Base-by-base conservation (phyloP, 37 sponge, comb jelly and placozoan genomes). In the Ephydatia muelleri region DNA sequence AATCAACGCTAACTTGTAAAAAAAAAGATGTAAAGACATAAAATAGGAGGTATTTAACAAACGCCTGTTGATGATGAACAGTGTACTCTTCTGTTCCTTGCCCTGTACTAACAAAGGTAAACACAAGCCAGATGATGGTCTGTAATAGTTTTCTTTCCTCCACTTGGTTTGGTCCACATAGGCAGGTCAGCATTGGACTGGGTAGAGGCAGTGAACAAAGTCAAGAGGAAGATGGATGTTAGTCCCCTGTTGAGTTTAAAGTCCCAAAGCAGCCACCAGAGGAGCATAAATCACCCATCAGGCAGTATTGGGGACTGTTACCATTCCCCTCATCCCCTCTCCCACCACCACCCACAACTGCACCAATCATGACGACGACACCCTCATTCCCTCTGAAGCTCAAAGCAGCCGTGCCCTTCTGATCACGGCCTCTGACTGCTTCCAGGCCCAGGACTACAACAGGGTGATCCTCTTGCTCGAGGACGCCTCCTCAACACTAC, bases 381-480 rank as follows among this genome's bases (percentile, higher is more conserved):
- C 80, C 67, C 65, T 70, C 39, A 12, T 67, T 38, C 75, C 31
- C 26, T 0, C 30, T 49, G 33, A 4, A n/a, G 12, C 26, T 9
- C 31, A 14, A 14, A 36, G n/a, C 28, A 25, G 28, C 27, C 35
- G 30, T 2, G 70, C 33, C 57, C 80, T 74, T n/a, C 31, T 90
- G 64, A 68, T 0, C 21, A 39, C 36, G 0, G 86, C 90, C 0
- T 48, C 78, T 2, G 67, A 81, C 19, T 90, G 90, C 48, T 65
- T 85, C 22, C 86, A 85, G 25, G 90, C 90, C 11, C 80, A 84
- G 26, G 90, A 90, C 33, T 90, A 69, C 73, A 68, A 21, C 28
- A 68, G 33, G 43, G 85, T 90, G 90, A 57, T 77, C 9, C 14
- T 33, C 8, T n/a, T 85, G 0, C 75, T 87, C 1, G 29, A 26